Evolutionary conservation across 2,113 vertebrate species (phyloP).

Genomic region (Mixornis gularis): DNA sequence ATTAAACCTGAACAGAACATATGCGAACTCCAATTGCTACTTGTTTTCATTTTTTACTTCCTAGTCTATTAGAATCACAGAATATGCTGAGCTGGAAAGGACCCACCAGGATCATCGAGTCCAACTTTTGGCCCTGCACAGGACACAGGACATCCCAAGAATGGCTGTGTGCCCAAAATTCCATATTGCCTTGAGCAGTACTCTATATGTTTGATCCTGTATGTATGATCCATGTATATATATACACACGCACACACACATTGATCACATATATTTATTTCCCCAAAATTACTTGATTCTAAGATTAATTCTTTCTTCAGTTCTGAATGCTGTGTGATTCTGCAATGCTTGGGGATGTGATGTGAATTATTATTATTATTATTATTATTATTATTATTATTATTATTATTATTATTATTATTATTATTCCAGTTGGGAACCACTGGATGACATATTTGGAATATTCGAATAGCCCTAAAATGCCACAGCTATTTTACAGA

Average conservation of each 20-base stretch:
- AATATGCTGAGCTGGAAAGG: background rate
- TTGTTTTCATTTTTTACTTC: background rate
- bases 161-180: background rate
- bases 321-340: background rate
- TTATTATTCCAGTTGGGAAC: background rate
- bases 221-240: background rate
- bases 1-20: background rate
- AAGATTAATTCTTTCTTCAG: background rate
- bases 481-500: background rate
- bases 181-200: background rate
- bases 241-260: fast-evolving
- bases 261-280: background rate
- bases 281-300: background rate
- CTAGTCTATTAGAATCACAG: background rate
- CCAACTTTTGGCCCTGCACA: background rate
- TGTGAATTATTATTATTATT: background rate
- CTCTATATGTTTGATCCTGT: background rate
- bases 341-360: background rate
- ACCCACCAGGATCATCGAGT: fast-evolving
- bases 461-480: background rate
- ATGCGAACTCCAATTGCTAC: background rate
- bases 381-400: background rate
- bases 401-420: background rate
- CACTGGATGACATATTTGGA: too few species aligned
- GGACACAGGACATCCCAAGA: background rate